phyloP scores from a whole-genome alignment of 2,113 vertebrate genomes.

The Beaufortia kweichowensis region DNA sequence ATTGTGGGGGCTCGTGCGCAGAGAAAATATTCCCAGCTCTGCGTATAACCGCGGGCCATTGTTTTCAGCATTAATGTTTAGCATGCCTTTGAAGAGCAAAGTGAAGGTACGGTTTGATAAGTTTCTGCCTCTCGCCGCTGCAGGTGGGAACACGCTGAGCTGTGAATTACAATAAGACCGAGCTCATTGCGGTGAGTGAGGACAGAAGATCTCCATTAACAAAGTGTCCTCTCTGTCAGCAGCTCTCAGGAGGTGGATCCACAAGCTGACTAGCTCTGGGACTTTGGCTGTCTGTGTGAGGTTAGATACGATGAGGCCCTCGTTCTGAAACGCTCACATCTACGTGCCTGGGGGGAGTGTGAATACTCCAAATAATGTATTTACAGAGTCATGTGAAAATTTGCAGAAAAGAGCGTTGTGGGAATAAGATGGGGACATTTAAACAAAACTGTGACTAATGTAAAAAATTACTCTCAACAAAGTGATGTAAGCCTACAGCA shows the following conservation, averaged over 20 bases:
- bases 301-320: slow-evolving; percentile 37
- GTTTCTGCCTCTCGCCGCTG: slow-evolving; percentile 27
- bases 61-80: slow-evolving; percentile 25
- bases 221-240: slow-evolving; percentile 36
- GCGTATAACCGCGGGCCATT: slow-evolving; percentile 14
- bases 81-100: slow-evolving; percentile 43
- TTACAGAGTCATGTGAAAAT: slow-evolving; percentile 14
- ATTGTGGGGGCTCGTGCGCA: slow-evolving; percentile 18
- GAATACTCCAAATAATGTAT: slow-evolving; percentile 9
- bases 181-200: slow-evolving; percentile 5
- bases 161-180: slow-evolving; percentile 27
- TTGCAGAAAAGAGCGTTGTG: not conserved
- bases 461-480: not conserved
- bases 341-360: slow-evolving; percentile 3
- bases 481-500: not conserved
- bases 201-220: slow-evolving; percentile 37
- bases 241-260: slow-evolving; percentile 11
- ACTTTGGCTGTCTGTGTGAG: slow-evolving; percentile 5
- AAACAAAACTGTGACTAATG: not conserved
- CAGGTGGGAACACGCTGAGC: slow-evolving; percentile 5
- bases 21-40: slow-evolving; percentile 1
- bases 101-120: slow-evolving; percentile 28
- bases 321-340: slow-evolving; percentile 13
- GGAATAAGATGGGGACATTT: not conserved
- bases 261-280: slow-evolving; percentile 16